Conservation (phyloP, 2,113 vertebrate species). For the Aldabrachelys gigantea region DNA sequence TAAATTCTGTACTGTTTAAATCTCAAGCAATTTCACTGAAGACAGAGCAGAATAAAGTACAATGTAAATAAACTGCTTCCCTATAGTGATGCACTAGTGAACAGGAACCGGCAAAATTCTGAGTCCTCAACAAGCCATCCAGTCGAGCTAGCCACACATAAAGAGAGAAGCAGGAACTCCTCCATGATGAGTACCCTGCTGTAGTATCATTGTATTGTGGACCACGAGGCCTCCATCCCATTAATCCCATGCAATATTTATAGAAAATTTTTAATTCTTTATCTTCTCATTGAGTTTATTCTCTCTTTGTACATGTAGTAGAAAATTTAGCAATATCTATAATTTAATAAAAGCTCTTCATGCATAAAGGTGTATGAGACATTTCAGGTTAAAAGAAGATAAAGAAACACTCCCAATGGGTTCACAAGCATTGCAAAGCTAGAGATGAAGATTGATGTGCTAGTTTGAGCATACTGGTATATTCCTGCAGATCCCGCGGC, state of each 20-base stretch:
- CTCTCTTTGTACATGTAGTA: background rate
- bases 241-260: background rate
- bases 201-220: background rate
- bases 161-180: slow-evolving; percentile 8
- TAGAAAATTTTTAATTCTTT: background rate
- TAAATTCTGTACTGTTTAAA: slow-evolving; percentile 16
- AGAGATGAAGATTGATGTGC: background rate
- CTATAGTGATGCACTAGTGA: background rate
- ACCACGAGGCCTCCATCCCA: background rate
- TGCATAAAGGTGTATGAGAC: background rate
- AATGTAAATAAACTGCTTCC: background rate
- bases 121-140: slow-evolving; percentile 4
- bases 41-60: background rate
- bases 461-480: background rate
- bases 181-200: background rate
- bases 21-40: background rate
- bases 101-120: slow-evolving; percentile 23
- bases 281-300: slow-evolving; percentile 11
- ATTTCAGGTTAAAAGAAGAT: background rate
- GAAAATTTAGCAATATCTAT: background rate
- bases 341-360: background rate
- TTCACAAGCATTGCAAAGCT: background rate
- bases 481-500: background rate
- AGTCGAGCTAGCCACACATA: background rate
- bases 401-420: rapidly evolving